Conservation (phyloP, 2,113 vertebrate genomes). For the Glaucomys volans region DNA sequence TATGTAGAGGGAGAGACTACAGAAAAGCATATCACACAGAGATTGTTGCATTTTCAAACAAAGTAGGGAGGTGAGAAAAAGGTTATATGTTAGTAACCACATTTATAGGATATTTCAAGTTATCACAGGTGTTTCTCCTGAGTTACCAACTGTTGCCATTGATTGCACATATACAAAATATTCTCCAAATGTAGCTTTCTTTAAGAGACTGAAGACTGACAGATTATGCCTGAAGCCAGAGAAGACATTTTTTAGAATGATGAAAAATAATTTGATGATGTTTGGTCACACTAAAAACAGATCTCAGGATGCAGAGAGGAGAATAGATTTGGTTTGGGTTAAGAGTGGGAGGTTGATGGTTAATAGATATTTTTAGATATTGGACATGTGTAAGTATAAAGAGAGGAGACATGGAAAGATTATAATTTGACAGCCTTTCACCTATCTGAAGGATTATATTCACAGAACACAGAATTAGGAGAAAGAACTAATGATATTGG, state of each 20-base stretch:
- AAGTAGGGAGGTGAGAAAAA: neutral
- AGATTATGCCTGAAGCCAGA: neutral
- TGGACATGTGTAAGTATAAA: neutral
- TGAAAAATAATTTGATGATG: neutral
- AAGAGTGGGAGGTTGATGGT: neutral
- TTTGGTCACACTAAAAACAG: neutral
- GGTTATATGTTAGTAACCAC: neutral
- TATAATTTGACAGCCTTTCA: neutral
- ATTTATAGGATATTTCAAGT: neutral
- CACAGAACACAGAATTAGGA: neutral
- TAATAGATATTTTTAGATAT: neutral
- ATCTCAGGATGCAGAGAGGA: neutral
- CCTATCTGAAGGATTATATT: neutral
- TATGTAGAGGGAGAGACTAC: neutral
- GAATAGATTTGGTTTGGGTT: neutral
- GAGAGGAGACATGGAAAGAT: neutral
- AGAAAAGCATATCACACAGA: neutral
- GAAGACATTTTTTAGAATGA: neutral
- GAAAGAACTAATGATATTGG: neutral
- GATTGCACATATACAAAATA: neutral
- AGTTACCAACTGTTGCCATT: neutral
- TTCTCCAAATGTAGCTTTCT: neutral
- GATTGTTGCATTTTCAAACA: neutral
- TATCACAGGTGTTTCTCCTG: too few relatives aligned
- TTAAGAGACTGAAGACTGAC: neutral